phyloP scores from a whole-genome alignment of 2,113 vertebrate genomes.

The Epinephelus lanceolatus region DNA sequence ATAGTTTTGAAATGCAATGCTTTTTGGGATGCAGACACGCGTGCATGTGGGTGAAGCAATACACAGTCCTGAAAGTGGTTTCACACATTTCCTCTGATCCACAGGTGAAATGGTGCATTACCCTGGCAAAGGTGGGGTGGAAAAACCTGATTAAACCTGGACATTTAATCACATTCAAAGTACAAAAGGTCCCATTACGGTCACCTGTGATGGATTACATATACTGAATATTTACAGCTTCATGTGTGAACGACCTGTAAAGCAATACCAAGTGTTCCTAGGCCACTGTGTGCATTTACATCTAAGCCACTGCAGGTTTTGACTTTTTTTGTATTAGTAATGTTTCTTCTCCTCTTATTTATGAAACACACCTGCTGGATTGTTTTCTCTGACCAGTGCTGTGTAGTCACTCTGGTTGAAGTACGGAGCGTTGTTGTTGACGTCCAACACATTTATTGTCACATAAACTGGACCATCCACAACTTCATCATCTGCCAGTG shows the following conservation, averaged over 20 bases:
- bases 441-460: constrained; percentile 76
- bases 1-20: not conserved
- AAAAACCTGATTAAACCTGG: not conserved
- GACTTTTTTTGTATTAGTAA: not conserved
- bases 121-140: not conserved
- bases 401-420: constrained; percentile 75
- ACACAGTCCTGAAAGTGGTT: not conserved
- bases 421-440: constrained; percentile 77
- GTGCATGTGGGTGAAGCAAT: not conserved
- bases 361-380: constrained; percentile 47
- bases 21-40: not conserved
- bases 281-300: not conserved
- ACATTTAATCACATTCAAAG: not conserved
- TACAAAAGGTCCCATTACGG: not conserved
- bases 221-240: not conserved
- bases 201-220: not conserved
- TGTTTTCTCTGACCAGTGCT: constrained; percentile 64
- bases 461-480: constrained; percentile 64
- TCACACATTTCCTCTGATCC: not conserved
- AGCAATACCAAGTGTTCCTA: not conserved
- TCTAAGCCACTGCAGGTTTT: not conserved
- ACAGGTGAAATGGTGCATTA: not conserved
- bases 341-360: no score
- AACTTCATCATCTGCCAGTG: constrained; percentile 50
- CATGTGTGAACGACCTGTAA: not conserved